Conservation (phyloP, 2,888 invertebrate species). For the Cerastoderma edule region DNA sequence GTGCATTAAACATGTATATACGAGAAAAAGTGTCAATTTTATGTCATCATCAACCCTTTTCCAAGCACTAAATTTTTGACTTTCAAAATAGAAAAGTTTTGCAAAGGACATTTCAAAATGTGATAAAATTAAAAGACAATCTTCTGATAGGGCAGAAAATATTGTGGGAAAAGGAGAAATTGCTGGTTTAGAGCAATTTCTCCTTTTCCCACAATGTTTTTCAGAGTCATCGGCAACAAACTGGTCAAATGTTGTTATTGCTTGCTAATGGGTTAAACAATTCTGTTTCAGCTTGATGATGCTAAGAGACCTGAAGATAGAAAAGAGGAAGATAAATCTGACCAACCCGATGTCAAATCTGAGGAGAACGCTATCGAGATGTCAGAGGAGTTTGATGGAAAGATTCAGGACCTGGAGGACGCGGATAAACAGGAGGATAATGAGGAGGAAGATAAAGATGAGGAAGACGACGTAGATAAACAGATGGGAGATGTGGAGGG, state of each 20-base stretch:
- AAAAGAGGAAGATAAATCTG: slow-evolving; percentile 89
- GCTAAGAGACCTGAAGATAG: slow-evolving; percentile 88
- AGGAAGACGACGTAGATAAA: slow-evolving; percentile 93
- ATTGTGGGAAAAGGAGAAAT: no score
- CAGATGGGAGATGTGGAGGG: slow-evolving; percentile 98
- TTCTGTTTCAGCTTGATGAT: slow-evolving; percentile 88
- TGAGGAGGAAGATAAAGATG: slow-evolving; percentile 85
- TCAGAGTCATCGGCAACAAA: no score
- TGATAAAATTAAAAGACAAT: no score
- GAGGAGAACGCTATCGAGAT: slow-evolving; percentile 89
- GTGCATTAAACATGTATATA: no score
- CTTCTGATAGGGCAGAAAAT: no score
- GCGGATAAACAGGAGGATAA: slow-evolving; percentile 72
- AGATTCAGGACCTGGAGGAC: slow-evolving; percentile 88
- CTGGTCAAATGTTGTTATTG: no score
- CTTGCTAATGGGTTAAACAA: neutral
- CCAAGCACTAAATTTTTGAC: no score
- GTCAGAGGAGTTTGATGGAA: slow-evolving; percentile 97
- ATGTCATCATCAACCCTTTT: neutral
- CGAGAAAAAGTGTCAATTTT: no score
- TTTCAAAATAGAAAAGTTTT: no score
- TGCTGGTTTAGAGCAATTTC: no score
- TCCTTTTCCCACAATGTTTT: no score
- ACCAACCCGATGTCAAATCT: slow-evolving; percentile 76
- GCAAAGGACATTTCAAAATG: no score